Evolutionary conservation across 64 coral and sea anemone genomes (phyloP).

Genomic region (Cladopsammia gracilis): DNA sequence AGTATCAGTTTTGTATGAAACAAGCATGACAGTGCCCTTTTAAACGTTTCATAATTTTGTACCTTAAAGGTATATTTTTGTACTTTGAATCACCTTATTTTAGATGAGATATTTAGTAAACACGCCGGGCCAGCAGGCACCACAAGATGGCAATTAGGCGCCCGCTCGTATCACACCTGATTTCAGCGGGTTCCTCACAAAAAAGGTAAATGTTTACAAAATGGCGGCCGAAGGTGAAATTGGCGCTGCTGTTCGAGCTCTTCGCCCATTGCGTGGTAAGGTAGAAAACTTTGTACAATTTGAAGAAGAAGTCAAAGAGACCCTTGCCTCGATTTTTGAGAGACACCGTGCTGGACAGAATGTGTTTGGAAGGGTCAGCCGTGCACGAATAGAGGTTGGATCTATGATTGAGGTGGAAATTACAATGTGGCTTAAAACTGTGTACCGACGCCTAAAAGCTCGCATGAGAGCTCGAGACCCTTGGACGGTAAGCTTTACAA

Average conservation of each 20-base stretch:
- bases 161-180: no score
- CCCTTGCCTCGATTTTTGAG: constrained; percentile 43
- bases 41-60: no score
- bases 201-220: constrained; percentile 8
- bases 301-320: constrained; percentile 60
- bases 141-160: no score
- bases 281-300: constrained; percentile 44
- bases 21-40: no score
- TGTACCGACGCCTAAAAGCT: constrained; percentile 25
- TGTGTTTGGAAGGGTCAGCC: constrained; percentile 55
- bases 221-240: constrained; percentile 12
- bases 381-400: constrained; percentile 20
- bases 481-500: constrained; percentile 39
- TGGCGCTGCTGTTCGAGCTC: constrained; percentile 11
- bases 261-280: constrained; percentile 10
- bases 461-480: constrained; percentile 48
- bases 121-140: no score
- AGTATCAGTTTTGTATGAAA: no score
- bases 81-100: no score
- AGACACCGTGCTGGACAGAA: constrained; percentile 23
- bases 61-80: no score
- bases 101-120: no score
- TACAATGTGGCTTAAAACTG: constrained; percentile 42
- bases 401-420: constrained; percentile 54
- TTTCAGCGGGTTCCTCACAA: no score